A percentile compares a stretch with the other conserved stretches of the same genome.
These are phyloP conservation scores for Drepana arcuata DNA, from an alignment of 1,140 invertebrate species.

Conservation along the genomic window DNA sequence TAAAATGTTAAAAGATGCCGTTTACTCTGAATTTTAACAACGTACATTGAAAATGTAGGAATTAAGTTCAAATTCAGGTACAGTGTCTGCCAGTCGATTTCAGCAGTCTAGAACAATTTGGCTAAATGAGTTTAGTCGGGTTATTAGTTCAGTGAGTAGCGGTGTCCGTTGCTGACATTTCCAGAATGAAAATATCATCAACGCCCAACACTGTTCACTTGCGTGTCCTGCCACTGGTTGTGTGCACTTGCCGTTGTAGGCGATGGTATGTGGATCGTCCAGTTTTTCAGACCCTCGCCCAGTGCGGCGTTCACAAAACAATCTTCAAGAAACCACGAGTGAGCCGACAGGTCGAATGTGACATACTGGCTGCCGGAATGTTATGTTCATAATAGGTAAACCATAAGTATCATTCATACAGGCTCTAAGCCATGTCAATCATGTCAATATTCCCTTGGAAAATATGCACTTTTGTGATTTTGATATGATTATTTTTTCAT, in stretches of 20 bases:
- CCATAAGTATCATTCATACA: constrained; percentile 71
- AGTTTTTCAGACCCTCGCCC: constrained; percentile 69
- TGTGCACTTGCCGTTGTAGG: constrained; percentile 63
- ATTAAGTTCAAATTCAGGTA: constrained; percentile 30
- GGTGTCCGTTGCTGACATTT: constrained; percentile 68
- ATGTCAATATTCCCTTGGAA: constrained; percentile 28
- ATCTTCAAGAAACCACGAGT: constrained; percentile 49
- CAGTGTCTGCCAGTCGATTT: constrained; percentile 27
- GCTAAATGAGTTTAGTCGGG: constrained; percentile 30
- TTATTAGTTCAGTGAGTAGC: constrained; percentile 41
- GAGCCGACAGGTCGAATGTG: constrained; percentile 58
- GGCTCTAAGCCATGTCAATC: constrained; percentile 43
- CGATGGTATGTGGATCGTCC: constrained; percentile 71
- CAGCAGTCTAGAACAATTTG: constrained; percentile 41
- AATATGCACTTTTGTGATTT: constrained; percentile 18
- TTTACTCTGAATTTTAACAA: constrained; percentile 3
- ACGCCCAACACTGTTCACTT: constrained; percentile 58
- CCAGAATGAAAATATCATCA: constrained; percentile 59
- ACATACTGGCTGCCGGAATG: constrained; percentile 62
- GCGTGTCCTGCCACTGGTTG: constrained; percentile 49
- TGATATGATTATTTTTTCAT: constrained; percentile 40
- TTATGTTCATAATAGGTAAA: constrained; percentile 63
- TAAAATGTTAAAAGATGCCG: constrained; percentile 41
- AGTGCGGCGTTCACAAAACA: constrained; percentile 58
- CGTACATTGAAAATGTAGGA: constrained; percentile 1